Conservation (phyloP, 2,113 vertebrate genomes). For the Oriolus oriolus region DNA sequence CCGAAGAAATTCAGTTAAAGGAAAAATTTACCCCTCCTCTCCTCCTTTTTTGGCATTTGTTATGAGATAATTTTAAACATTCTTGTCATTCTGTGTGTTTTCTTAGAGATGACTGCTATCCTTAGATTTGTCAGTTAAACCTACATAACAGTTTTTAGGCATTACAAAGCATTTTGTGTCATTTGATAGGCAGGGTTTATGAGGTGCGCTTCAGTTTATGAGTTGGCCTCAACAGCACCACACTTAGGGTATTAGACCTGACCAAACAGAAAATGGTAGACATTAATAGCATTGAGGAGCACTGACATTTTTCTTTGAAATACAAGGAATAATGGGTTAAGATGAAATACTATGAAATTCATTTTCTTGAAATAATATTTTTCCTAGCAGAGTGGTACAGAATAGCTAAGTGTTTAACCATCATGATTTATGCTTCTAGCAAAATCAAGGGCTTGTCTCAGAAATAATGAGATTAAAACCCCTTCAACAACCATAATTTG, state of each 20-base stretch:
- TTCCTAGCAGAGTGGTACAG: background rate
- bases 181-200: background rate
- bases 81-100: background rate
- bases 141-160: background rate
- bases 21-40: background rate
- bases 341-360: background rate
- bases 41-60: background rate
- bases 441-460: slow-evolving; percentile 33
- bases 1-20: background rate
- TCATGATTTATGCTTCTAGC: background rate
- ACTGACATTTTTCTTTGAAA: slow-evolving; percentile 1
- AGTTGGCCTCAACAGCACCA: background rate
- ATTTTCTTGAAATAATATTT: slow-evolving; percentile 39
- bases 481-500: background rate
- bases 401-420: background rate
- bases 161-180: background rate
- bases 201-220: accelerated
- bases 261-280: background rate
- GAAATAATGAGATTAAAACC: background rate
- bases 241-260: background rate
- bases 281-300: background rate
- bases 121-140: slow-evolving; percentile 1
- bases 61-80: background rate
- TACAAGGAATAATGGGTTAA: background rate
- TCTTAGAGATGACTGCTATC: background rate